phyloP scores from a whole-genome alignment of 2,888 invertebrate genomes.

The Nephrotoma guestfalica region DNA sequence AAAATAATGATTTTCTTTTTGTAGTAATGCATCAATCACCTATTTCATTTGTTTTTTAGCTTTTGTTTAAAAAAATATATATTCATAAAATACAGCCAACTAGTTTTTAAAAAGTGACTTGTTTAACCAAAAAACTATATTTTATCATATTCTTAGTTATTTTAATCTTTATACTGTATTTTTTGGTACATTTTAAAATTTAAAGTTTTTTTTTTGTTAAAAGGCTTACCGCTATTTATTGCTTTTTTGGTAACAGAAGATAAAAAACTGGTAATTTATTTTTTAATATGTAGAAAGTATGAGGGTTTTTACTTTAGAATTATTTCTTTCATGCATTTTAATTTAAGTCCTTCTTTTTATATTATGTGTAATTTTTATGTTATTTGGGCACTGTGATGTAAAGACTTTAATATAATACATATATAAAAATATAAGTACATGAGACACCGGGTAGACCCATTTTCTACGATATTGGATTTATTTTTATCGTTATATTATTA shows the following conservation, averaged over 20 bases:
- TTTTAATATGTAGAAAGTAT: background rate
- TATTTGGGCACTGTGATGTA: background rate
- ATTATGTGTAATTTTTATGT: background rate
- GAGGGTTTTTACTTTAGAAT: background rate
- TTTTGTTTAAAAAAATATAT: background rate
- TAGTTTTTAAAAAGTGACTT: background rate
- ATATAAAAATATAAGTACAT: background rate
- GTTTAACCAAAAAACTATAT: background rate
- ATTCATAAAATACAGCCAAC: background rate
- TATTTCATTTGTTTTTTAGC: background rate
- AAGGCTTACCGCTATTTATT: background rate
- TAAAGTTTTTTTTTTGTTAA: background rate
- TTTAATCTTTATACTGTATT: background rate
- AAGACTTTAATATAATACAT: background rate
- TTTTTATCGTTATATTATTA: background rate
- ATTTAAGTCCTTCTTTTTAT: background rate
- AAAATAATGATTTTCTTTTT: background rate
- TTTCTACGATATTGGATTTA: background rate
- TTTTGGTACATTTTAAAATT: background rate
- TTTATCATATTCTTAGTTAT: background rate
- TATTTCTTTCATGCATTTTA: background rate
- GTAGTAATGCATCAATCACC: background rate
- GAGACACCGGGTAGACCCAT: background rate
- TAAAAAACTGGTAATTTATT: background rate
- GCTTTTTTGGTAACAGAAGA: background rate